Evolutionary conservation across 2,888 invertebrate genomes (phyloP), one percentile per base, ranked within the genome.

Genomic region (Catocala fraxini): DNA sequence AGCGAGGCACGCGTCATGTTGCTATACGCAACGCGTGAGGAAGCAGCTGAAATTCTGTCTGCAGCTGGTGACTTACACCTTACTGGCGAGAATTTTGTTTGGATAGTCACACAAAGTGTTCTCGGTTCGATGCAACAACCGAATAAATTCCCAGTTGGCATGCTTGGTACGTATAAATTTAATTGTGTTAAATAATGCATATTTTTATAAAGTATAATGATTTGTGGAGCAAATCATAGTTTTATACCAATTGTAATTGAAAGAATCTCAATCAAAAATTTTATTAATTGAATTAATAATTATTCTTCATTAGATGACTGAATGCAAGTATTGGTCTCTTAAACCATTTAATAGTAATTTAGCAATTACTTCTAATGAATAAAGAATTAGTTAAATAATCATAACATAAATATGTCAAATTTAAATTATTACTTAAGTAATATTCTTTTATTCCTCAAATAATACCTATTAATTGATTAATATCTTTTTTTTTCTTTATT

Each of bases 61-160:
- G 96, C 96, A 39, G 98, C 98, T 4, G 95, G 96, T 61, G 96
- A 96, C 77, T 94, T 96, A 77, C 97, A 97, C 75, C 96, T 98
- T 68, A 97, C 97, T 5, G 97, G 97, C 7, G 98, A 98, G 89
- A 98, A 98, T 89, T 99, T 98, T 89, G 98, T 99, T 9, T 99
- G 99, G 99, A 98, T 99, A 63, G 99, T 98, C 15, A 98, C 98
- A 54, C 99, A 99, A 89, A 98, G 98, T 85, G 98, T 98, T 73
- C 97, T 98, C 64, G 97, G 97, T 80, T 97, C 97, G 76, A 95
- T 96, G 82, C 97, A 97, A 64, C 92, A 90, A 71, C 89, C 92
- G 4, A 91, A 93, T 78, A 93, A 97, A 86, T 98, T 98, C 89
- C 98, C 98, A 0, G 97, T 98, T 39, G 98, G 98, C 60, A 98